phyloP scores from a whole-genome alignment of 37 sponge, comb jelly and placozoan genomes.

The Cliona cf. orientalis region DNA sequence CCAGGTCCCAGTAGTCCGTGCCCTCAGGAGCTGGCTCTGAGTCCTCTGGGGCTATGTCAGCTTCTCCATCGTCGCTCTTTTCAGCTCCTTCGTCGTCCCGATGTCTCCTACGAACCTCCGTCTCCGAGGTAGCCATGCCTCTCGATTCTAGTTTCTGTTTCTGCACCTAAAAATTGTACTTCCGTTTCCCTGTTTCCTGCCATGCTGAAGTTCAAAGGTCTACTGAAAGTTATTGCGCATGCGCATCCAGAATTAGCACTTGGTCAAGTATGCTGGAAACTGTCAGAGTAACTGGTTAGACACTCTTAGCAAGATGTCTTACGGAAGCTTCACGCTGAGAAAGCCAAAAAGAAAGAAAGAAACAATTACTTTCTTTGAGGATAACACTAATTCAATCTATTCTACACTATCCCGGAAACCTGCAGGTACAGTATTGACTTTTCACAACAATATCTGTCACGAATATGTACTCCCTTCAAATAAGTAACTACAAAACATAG shows the following conservation, averaged over 20 bases:
- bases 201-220: too few relatives aligned
- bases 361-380: background rate
- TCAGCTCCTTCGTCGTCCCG: background rate
- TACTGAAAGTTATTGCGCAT: background rate
- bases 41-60: too few relatives aligned
- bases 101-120: background rate
- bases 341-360: background rate
- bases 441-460: background rate
- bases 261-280: too few relatives aligned
- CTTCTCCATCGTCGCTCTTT: too few relatives aligned
- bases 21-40: too few relatives aligned
- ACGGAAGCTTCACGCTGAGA: background rate
- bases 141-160: background rate
- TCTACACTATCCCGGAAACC: conserved; percentile 11
- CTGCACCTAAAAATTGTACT: background rate
- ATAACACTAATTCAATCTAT: background rate
- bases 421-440: too few relatives aligned
- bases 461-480: too few relatives aligned
- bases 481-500: background rate
- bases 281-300: too few relatives aligned
- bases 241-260: background rate
- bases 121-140: background rate
- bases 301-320: too few relatives aligned
- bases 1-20: conserved; percentile 40
- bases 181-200: too few relatives aligned